These are phyloP conservation scores for Pristionchus maxplancki DNA, from an alignment of 2,888 invertebrate genomes.

Conservation along the genomic window DNA sequence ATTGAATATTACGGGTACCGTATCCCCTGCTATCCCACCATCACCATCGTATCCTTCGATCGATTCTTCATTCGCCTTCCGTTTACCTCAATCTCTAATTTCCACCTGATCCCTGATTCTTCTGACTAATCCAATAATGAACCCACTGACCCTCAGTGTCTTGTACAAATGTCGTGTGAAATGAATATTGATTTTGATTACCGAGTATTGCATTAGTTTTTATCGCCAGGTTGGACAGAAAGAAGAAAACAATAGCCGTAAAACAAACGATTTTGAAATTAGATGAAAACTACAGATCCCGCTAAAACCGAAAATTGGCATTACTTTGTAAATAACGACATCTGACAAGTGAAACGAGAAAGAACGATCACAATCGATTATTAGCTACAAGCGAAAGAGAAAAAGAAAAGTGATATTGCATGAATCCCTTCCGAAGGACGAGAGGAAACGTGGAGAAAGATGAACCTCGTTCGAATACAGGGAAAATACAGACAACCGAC, in stretches of 20 bases:
- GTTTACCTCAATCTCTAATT: slow-evolving; percentile 29
- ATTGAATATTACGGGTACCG: slow-evolving; percentile 24
- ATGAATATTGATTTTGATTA: not conserved
- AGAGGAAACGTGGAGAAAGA: not conserved
- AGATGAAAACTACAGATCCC: slow-evolving; percentile 20
- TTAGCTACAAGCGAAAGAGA: slow-evolving; percentile 23
- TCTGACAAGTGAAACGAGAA: slow-evolving; percentile 35
- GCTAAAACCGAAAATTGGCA: slow-evolving; percentile 7
- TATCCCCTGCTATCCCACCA: slow-evolving; percentile 1
- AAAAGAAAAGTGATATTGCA: slow-evolving; percentile 1
- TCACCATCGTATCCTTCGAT: slow-evolving; percentile 27
- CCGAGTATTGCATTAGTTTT: not conserved
- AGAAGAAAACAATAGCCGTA: slow-evolving; percentile 19
- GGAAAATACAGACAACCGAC: not conserved
- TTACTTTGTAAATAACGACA: slow-evolving; percentile 8
- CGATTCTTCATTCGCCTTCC: slow-evolving; percentile 10
- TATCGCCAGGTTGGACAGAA: slow-evolving; percentile 10
- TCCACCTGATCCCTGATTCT: not conserved
- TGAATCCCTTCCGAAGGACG: not conserved
- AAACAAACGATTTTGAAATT: slow-evolving; percentile 1
- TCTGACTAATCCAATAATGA: slow-evolving; percentile 3
- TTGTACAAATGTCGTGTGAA: slow-evolving; percentile 37
- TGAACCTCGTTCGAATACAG: slow-evolving; percentile 41
- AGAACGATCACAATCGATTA: slow-evolving; percentile 23
- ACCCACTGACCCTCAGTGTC: not conserved